Evolutionary conservation across 1,140 invertebrate species (phyloP).

Genomic region (Colletes latitarsis): DNA sequence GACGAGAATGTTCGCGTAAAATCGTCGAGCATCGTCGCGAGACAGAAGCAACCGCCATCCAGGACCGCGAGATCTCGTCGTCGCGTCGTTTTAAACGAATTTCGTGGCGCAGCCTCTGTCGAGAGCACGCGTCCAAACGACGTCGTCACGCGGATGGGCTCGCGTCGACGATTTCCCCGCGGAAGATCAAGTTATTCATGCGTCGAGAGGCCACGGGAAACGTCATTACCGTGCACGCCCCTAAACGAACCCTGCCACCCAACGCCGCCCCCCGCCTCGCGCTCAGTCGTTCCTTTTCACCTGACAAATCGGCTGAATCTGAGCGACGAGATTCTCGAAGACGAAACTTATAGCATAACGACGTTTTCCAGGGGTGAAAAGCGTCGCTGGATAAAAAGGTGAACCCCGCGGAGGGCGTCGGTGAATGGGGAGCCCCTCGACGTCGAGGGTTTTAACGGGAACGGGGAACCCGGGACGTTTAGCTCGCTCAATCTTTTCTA

Average conservation of each 20-base stretch:
- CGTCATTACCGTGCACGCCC: constrained; percentile 11
- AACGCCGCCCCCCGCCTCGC: not conserved
- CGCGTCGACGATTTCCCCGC: not conserved
- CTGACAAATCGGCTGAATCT: constrained; percentile 34
- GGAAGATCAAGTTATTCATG: constrained; percentile 31
- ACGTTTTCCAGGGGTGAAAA: constrained; percentile 35
- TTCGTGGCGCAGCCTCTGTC: not conserved
- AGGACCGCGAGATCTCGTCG: not conserved
- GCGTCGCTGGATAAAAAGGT: constrained; percentile 18
- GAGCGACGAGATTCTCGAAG: constrained; percentile 32
- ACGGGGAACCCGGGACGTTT: constrained; percentile 8
- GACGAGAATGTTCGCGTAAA: not conserved
- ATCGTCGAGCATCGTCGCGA: constrained; percentile 11
- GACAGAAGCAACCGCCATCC: not conserved
- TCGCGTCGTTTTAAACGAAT: constrained; percentile 17
- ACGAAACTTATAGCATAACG: constrained; percentile 28
- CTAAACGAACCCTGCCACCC: constrained; percentile 11
- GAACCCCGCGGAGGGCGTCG: not conserved
- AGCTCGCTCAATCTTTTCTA: constrained; percentile 14
- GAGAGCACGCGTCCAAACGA: not conserved
- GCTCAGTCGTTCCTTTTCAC: constrained; percentile 15
- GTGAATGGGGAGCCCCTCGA: constrained; percentile 4
- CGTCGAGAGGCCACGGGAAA: constrained; percentile 3
- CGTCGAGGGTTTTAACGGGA: not conserved
- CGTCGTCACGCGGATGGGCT: not conserved